Percentiles rank a stretch among this genome's conserved stretches.
phyloP scores from a whole-genome alignment of 2,113 vertebrate species.

The Ptyas mucosa region DNA sequence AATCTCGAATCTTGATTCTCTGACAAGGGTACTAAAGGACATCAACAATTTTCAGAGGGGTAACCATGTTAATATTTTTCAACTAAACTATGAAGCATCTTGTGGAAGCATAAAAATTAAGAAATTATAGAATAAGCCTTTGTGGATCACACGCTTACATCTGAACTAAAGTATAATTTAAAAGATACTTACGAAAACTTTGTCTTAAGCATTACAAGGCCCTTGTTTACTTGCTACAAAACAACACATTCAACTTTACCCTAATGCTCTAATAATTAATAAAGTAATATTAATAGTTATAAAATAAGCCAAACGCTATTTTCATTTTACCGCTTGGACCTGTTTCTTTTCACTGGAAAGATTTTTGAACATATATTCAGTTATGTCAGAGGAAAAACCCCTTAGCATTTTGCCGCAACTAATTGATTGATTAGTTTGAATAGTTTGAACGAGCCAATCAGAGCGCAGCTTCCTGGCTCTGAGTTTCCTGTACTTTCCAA shows the following conservation, averaged over 20 bases:
- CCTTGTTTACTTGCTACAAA: neutral
- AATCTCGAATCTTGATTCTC: neutral
- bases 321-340: neutral
- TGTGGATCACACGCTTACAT: neutral
- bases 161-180: neutral
- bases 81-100: neutral
- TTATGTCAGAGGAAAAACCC: no score
- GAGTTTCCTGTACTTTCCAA: no score
- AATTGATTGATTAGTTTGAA: no score
- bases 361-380: neutral
- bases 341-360: neutral
- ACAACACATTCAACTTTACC: neutral
- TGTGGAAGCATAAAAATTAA: neutral
- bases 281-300: neutral
- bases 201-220: neutral
- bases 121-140: neutral
- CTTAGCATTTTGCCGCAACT: no score
- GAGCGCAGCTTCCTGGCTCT: no score
- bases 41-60: neutral
- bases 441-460: no score
- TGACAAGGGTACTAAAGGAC: neutral
- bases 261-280: neutral
- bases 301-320: slow-evolving; percentile 6
- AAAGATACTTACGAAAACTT: neutral
- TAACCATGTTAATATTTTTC: neutral